These are phyloP conservation scores for Carassius carassius DNA, from an alignment of 2,113 vertebrate species.

Conservation along the genomic window DNA sequence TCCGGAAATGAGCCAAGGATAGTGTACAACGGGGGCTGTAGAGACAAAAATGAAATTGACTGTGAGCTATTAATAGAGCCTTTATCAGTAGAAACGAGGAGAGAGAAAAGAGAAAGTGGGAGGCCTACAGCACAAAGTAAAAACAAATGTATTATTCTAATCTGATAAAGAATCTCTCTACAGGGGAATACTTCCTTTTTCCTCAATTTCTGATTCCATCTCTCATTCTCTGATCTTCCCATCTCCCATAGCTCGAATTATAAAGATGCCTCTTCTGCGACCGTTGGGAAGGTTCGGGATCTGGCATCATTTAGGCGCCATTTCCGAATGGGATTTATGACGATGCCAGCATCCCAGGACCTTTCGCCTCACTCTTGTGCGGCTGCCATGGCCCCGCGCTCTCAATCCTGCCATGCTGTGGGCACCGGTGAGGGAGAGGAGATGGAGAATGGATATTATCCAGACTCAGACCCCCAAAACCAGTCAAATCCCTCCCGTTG, in stretches of 20 bases:
- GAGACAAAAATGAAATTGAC: constrained; percentile 51
- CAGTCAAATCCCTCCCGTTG: constrained; percentile 70
- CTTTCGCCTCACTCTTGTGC: constrained; percentile 87
- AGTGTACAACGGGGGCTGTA: constrained; percentile 19
- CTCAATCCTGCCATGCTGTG: constrained; percentile 90
- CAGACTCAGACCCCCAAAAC: constrained; percentile 72
- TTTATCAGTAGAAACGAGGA: constrained; percentile 38
- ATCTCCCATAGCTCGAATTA: constrained; percentile 62
- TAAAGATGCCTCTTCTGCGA: constrained; percentile 75
- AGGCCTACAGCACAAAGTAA: constrained; percentile 36
- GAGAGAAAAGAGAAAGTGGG: constrained; percentile 22
- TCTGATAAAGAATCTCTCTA: constrained; percentile 36
- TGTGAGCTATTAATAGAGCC: constrained; percentile 52
- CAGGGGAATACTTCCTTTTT: not conserved
- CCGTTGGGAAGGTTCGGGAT: constrained; percentile 82
- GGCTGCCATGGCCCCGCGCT: constrained; percentile 88
- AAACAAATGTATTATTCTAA: constrained; percentile 27
- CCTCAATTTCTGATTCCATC: constrained; percentile 9
- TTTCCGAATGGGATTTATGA: constrained; percentile 94
- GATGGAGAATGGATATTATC: constrained; percentile 80
- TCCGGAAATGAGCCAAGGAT: constrained; percentile 45
- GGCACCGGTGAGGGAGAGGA: constrained; percentile 79
- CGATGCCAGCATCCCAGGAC: constrained; percentile 93
- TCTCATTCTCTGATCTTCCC: not conserved
- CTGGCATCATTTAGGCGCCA: constrained; percentile 88